Conservation (phyloP, 2,797 vertebrate genomes). For the Melanotaenia trifasciata region DNA sequence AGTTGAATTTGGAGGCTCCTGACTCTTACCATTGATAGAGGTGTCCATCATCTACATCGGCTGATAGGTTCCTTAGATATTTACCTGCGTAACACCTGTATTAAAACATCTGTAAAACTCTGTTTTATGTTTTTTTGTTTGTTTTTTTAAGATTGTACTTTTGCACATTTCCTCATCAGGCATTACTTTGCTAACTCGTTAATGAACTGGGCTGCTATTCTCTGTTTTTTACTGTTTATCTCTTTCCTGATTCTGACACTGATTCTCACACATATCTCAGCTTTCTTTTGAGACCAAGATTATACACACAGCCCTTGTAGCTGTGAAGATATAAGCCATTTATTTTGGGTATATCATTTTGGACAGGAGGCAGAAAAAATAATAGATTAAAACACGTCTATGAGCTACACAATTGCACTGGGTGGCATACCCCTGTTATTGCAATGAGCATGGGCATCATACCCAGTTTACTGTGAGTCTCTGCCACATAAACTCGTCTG, state of each 20-base stretch:
- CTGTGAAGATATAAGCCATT: background rate
- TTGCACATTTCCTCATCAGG: too few relatives aligned
- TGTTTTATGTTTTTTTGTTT: background rate
- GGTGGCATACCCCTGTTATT: background rate
- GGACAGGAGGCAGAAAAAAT: background rate
- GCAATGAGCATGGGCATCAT: background rate
- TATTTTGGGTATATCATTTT: background rate
- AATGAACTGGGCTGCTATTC: background rate
- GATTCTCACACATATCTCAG: background rate
- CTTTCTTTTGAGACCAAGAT: background rate
- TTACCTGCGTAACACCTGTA: background rate
- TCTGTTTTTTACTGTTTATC: background rate
- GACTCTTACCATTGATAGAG: background rate
- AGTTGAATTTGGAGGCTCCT: background rate
- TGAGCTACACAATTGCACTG: background rate
- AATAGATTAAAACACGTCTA: background rate
- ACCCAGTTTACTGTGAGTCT: conserved; percentile 3
- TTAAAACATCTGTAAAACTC: background rate
- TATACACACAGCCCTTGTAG: background rate
- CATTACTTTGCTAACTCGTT: background rate
- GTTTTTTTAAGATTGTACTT: too few relatives aligned
- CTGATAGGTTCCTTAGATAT: background rate
- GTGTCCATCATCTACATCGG: background rate
- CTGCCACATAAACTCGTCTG: background rate
- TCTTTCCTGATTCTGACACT: background rate